These are phyloP conservation scores for Holcopasites calliopsidis DNA, from an alignment of 1,140 invertebrate species.

Conservation along the genomic window DNA sequence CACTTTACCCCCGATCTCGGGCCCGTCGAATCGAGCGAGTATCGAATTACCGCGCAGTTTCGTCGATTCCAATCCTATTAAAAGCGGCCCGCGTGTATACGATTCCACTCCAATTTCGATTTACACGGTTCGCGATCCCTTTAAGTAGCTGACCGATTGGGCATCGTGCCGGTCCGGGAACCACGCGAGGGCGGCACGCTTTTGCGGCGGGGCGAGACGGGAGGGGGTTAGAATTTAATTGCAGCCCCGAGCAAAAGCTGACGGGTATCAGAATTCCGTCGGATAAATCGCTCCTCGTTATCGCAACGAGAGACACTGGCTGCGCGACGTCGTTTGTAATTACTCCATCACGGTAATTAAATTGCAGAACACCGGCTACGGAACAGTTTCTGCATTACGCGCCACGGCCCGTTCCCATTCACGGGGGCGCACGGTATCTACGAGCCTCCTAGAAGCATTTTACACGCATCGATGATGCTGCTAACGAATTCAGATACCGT, in stretches of 20 bases:
- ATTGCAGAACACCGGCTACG: slow-evolving; percentile 44
- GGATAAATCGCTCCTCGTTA: slow-evolving; percentile 58
- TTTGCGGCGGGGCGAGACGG: slow-evolving; percentile 9
- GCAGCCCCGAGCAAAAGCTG: slow-evolving; percentile 23
- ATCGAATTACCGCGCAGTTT: not conserved
- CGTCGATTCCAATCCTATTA: slow-evolving; percentile 14
- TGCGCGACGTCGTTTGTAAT: slow-evolving; percentile 49
- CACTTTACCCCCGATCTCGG: too few species aligned
- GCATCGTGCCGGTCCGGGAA: too few species aligned
- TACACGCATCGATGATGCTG: slow-evolving; percentile 21
- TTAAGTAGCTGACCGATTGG: not conserved
- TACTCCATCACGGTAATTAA: slow-evolving; percentile 57
- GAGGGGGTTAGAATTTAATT: slow-evolving; percentile 50
- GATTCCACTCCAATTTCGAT: slow-evolving; percentile 8
- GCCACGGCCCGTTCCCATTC: slow-evolving; percentile 5
- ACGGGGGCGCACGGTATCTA: not conserved
- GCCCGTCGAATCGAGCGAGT: not conserved
- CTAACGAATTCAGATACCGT: slow-evolving; percentile 31
- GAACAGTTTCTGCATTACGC: slow-evolving; percentile 44
- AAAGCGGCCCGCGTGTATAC: not conserved
- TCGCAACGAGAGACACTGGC: slow-evolving; percentile 43
- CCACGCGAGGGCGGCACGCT: not conserved
- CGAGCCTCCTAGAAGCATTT: not conserved
- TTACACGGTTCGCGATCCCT: not conserved
- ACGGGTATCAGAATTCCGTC: slow-evolving; percentile 55